phyloP scores from a whole-genome alignment of 2,113 vertebrate genomes.

The Rhabdomys dilectus region DNA sequence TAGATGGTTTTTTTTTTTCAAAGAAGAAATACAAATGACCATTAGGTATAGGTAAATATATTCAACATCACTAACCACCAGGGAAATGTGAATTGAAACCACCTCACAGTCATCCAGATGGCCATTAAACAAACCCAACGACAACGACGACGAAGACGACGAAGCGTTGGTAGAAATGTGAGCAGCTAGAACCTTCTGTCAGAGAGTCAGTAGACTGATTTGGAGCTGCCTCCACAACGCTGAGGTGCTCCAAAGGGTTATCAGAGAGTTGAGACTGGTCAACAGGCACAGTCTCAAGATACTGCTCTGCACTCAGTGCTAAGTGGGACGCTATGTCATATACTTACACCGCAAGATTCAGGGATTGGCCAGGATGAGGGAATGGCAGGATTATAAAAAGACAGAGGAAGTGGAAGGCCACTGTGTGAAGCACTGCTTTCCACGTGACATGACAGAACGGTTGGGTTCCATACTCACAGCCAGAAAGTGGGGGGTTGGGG shows the following conservation, averaged over 20 bases:
- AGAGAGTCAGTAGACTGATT: no score
- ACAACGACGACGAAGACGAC: no score
- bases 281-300: background rate
- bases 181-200: background rate
- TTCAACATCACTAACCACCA: background rate
- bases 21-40: background rate
- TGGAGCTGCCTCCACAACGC: background rate
- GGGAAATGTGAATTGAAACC: background rate
- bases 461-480: background rate
- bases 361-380: background rate
- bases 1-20: background rate
- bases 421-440: background rate
- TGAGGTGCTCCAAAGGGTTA: no score
- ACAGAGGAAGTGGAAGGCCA: background rate
- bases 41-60: background rate
- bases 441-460: background rate
- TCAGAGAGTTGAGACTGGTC: background rate
- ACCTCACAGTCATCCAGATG: background rate
- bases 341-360: no score
- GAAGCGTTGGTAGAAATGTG: background rate
- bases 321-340: background rate
- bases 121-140: background rate
- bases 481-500: no score
- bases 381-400: background rate
- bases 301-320: background rate